Evolutionary conservation across 2,113 vertebrate genomes (phyloP), one percentile per base, ranked within the genome.

Genomic region (Nesogale talazaci): DNA sequence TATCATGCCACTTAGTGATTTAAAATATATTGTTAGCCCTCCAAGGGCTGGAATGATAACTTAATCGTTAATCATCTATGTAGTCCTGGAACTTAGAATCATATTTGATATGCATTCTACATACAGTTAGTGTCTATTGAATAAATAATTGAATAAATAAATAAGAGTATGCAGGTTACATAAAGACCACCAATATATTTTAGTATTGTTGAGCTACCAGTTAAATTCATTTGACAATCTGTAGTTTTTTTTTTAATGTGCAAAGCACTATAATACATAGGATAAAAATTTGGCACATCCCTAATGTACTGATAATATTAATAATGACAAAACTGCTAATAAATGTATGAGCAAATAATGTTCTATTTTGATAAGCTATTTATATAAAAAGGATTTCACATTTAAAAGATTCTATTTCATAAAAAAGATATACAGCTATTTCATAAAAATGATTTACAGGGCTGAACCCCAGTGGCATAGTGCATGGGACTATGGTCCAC

Each of bases 191-290:
- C 12, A 46, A 40, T 80, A 3, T 86, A 83, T 86, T 88, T 90
- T 65, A 92, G 38, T 72, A 75, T 65, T 56, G 42, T 3, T 83
- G 42, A 40, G 23, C 31, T 57, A 27, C 86, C 34, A 52, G 79
- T 93, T 61, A 63, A n/a, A n/a, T 61, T 92, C 52, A 89, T 65
- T 93, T 52, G 75, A 63, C 42, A 86, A 83, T 57, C 25, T 34
- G n/a, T 70, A 34, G 80, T 93, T 92, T 85, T n/a, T 85, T n/a
- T 29, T 88, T 93, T 92, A 85, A 52, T 93, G 57, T 77, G 6
- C 12, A 92, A 92, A 92, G 14, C 27, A 36, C n/a, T 83, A 31
- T 25, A 52, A 1, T 70, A 78, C 40, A 92, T 67, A 85, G 36
- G 3, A 40, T 74, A 61, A 59, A 84, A 87, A 34, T 92, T 25